Evolutionary conservation across 2,797 vertebrate genomes (phyloP).

Genomic region (Argyrosomus regius): DNA sequence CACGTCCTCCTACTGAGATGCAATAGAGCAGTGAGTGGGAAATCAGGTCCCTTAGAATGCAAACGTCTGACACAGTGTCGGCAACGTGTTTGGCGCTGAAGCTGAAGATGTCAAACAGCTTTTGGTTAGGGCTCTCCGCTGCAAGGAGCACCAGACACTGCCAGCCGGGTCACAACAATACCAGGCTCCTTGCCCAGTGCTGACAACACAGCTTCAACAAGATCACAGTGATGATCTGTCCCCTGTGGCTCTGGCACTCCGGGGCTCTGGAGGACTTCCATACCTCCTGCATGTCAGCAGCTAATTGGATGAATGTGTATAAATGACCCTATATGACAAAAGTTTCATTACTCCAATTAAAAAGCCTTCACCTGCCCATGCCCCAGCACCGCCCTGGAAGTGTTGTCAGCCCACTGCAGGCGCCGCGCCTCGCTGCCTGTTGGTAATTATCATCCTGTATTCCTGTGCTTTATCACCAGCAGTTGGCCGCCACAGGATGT

Average conservation of each 20-base stretch:
- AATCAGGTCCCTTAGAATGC: too few relatives aligned
- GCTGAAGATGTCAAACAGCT: too few relatives aligned
- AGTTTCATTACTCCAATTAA: constrained; percentile 67
- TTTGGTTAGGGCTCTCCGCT: too few relatives aligned
- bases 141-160: too few relatives aligned
- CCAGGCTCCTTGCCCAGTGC: too few relatives aligned
- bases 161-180: too few relatives aligned
- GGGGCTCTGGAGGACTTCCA: constrained; percentile 16
- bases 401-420: constrained; percentile 38
- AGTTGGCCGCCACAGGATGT: constrained; percentile 25
- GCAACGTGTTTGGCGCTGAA: too few relatives aligned
- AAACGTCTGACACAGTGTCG: too few relatives aligned
- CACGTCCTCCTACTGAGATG: constrained; percentile 14
- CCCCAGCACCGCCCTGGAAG: constrained; percentile 9
- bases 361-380: constrained; percentile 32
- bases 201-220: too few relatives aligned
- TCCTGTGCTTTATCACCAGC: constrained; percentile 42
- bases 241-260: too few relatives aligned
- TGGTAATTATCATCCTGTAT: constrained; percentile 58
- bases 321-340: constrained; percentile 56
- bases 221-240: too few relatives aligned
- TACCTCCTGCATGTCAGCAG: constrained; percentile 25
- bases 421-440: constrained; percentile 25
- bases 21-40: too few relatives aligned
- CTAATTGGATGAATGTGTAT: constrained; percentile 59